Evolutionary conservation across 1,140 invertebrate species (phyloP).

Genomic region (Drosophila micromelanica): DNA sequence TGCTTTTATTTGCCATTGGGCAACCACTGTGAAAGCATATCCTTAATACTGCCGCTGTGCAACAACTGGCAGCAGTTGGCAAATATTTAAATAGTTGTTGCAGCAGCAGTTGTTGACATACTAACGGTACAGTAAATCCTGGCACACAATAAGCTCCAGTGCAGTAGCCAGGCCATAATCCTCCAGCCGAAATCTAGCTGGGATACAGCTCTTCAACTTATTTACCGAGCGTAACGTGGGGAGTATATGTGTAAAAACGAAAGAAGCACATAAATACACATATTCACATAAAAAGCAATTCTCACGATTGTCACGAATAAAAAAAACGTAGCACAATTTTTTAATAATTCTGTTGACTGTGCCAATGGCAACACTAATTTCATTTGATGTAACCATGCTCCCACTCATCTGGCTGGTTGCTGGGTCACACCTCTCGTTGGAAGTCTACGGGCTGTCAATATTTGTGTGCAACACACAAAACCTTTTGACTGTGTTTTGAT

Average conservation of each 20-base stretch:
- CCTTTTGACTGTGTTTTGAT: constrained; percentile 30
- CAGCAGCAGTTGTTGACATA: not conserved
- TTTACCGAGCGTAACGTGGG: constrained; percentile 3
- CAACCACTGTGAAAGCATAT: not conserved
- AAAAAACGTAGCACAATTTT: not conserved
- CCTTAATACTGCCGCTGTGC: constrained; percentile 4
- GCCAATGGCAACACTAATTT: constrained; percentile 47
- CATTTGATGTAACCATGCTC: constrained; percentile 35
- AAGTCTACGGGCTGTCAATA: constrained; percentile 38
- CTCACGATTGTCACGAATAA: not conserved
- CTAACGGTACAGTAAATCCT: not conserved
- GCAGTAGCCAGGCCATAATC: constrained; percentile 10
- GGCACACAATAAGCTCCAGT: constrained; percentile 19
- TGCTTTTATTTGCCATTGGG: not conserved
- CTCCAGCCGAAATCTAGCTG: constrained; percentile 9
- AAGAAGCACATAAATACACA: not conserved
- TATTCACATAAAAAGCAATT: not conserved
- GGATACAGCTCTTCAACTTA: not conserved
- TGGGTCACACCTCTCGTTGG: constrained; percentile 21
- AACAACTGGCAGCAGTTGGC: constrained; percentile 6
- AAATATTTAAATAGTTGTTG: constrained; percentile 10
- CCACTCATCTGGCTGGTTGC: not conserved
- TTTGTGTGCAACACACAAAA: constrained; percentile 44
- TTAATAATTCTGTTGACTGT: constrained; percentile 33
- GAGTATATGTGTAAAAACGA: not conserved